Conservation (phyloP, 2,888 invertebrate genomes). For the Drosophila seclusa region DNA sequence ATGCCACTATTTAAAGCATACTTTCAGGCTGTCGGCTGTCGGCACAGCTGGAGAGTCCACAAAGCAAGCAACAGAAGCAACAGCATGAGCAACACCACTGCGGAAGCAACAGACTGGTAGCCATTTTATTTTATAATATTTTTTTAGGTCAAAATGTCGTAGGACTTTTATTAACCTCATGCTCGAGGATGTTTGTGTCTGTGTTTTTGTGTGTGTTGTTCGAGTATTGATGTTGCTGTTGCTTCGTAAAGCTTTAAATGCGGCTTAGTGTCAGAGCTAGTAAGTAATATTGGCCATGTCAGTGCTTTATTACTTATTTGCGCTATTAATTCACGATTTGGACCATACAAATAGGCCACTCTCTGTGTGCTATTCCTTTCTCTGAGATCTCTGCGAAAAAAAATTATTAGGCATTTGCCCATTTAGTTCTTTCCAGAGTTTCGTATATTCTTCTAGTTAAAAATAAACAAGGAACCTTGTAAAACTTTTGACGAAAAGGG, state of each 20-base stretch:
- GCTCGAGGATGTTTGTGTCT: slow-evolving; percentile 30
- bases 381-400: background rate
- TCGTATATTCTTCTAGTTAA: background rate
- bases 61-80: slow-evolving; percentile 38
- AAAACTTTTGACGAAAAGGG: slow-evolving; percentile 22
- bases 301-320: slow-evolving; percentile 38
- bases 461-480: slow-evolving; percentile 1
- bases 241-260: slow-evolving; percentile 58
- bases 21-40: slow-evolving; percentile 68
- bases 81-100: slow-evolving; percentile 25
- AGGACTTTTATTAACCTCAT: slow-evolving; percentile 76
- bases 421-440: slow-evolving; percentile 5
- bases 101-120: slow-evolving; percentile 69
- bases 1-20: slow-evolving; percentile 77
- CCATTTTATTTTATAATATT: slow-evolving; percentile 79
- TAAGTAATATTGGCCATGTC: slow-evolving; percentile 53
- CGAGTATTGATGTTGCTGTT: slow-evolving; percentile 20
- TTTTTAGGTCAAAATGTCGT: slow-evolving; percentile 80
- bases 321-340: slow-evolving; percentile 25
- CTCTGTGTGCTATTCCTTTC: no score
- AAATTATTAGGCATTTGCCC: background rate
- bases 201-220: slow-evolving; percentile 19
- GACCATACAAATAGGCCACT: background rate
- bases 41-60: slow-evolving; percentile 62
- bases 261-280: slow-evolving; percentile 58